Evolutionary conservation across 2,797 vertebrate genomes (phyloP), one percentile per base, ranked within the genome.

Genomic region (Artibeus lituratus): DNA sequence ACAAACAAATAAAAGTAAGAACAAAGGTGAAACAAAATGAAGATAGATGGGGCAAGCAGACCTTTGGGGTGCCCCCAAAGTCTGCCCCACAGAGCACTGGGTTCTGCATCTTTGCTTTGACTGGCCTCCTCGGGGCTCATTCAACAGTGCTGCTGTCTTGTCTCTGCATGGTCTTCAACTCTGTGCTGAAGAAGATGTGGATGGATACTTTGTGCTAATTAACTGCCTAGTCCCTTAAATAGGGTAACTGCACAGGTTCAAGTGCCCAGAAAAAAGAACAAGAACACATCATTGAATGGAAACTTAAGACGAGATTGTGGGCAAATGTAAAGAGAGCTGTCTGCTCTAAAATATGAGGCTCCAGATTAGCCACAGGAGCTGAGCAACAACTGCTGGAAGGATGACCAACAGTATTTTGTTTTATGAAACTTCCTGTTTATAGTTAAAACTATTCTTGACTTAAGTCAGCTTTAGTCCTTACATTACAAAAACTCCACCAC

Each of bases 121-220:
- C 62, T 1, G 15, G 10, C 15, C 35, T 55, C 47, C 42, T 26
- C 37, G 3, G 32, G 32, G 12, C 18, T 42, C 16, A 1, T 9
- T 11, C 44, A 11, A 0, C 1, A 35, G 7, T 51, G 16, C 18
- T 32, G 5, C 51, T 10, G 11, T 55, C 65, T 42, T 0, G 3
- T 53, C 11, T 32, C 59, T n/a, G 15, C 8, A 0, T 35, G 21
- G 39, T 39, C 70, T 57, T 57, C 39, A 57, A 42, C 19, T 5
- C 37, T 55, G 39, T 12, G 57, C 32, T 5, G 2, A 29, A 47
- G 57, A 89, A n/a, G 51, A 26, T 8, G 0, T 11, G 49, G n/a
- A 49, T 21, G 51, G 39, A 19, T 5, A 51, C 11, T 5, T 37
- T 26, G 65, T 76, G 47, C 39, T 53, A 37, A 55, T 89, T 49